phyloP scores from a whole-genome alignment of 1,140 invertebrate species.

The Bombus waltoni region DNA sequence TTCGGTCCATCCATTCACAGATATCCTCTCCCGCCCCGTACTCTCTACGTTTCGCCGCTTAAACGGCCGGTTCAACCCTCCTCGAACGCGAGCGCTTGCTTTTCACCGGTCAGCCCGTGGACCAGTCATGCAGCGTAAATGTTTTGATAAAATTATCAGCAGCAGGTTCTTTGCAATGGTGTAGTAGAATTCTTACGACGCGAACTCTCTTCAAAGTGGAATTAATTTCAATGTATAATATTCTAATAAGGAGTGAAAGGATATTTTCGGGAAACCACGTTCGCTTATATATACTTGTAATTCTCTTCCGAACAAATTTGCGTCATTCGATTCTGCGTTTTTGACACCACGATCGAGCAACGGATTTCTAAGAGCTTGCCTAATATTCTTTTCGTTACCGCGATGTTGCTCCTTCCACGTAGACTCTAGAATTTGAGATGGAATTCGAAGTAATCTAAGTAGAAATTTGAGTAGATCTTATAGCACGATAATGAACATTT shows the following conservation, averaged over 20 bases:
- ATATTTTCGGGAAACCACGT: background rate
- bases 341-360: no score
- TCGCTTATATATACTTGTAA: no score
- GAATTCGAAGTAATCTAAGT: background rate
- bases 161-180: no score
- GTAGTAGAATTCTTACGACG: background rate
- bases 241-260: background rate
- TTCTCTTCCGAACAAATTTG: no score
- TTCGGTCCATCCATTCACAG: slow-evolving; percentile 68
- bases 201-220: background rate
- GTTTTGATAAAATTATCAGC: background rate
- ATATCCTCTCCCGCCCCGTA: slow-evolving; percentile 29
- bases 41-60: slow-evolving; percentile 16
- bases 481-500: no score
- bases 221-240: background rate
- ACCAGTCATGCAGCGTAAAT: background rate
- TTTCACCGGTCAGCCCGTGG: background rate
- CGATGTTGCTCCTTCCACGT: no score
- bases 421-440: no score
- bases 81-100: slow-evolving; percentile 42
- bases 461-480: no score
- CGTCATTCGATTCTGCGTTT: no score
- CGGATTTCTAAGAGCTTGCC: no score
- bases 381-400: no score
- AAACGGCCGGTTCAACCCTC: slow-evolving; percentile 47